Evolutionary conservation across 2,797 vertebrate species (phyloP), one percentile per base, ranked within the genome.

Genomic region (Mastacembelus armatus): DNA sequence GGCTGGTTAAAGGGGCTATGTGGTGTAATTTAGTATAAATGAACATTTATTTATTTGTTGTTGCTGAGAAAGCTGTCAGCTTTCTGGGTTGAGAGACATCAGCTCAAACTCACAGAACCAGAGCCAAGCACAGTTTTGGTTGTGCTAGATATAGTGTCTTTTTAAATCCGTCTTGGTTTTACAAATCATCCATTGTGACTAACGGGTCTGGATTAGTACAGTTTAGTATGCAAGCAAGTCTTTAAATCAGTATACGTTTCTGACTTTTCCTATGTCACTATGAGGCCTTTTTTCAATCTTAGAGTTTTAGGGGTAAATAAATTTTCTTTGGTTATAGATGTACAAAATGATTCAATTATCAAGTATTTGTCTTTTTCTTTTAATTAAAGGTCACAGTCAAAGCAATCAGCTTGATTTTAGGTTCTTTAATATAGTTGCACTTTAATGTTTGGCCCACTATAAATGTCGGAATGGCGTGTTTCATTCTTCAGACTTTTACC

Each of bases 101-200:
- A n/a, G n/a, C n/a, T n/a, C n/a, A n/a, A n/a, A n/a, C n/a, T n/a
- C n/a, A n/a, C n/a, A n/a, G n/a, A n/a, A n/a, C n/a, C n/a, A n/a
- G n/a, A n/a, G n/a, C n/a, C n/a, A n/a, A n/a, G n/a, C n/a, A n/a
- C n/a, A n/a, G n/a, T n/a, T n/a, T n/a, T n/a, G n/a, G n/a, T n/a
- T n/a, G 40, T 72, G 4, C 36, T 56, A 24, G 42, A 21, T 44
- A 33, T 45, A 49, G 9, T 35, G 36, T 40, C 44, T 35, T 48
- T 36, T 65, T 15, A 43, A 61, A 72, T 48, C 5, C 27, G 16
- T 58, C 33, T 38, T 12, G 15, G 15, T 66, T 16, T 30, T 2
- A 16, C 18, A 56, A 32, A 71, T 66, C 0, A 1, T 38, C 19
- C 9, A n/a, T 39, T 22, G 40, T 57, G 39, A 44, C 32, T 24